These are phyloP conservation scores for Epinephelus coioides DNA, from an alignment of 2,797 vertebrate species.

Conservation along the genomic window DNA sequence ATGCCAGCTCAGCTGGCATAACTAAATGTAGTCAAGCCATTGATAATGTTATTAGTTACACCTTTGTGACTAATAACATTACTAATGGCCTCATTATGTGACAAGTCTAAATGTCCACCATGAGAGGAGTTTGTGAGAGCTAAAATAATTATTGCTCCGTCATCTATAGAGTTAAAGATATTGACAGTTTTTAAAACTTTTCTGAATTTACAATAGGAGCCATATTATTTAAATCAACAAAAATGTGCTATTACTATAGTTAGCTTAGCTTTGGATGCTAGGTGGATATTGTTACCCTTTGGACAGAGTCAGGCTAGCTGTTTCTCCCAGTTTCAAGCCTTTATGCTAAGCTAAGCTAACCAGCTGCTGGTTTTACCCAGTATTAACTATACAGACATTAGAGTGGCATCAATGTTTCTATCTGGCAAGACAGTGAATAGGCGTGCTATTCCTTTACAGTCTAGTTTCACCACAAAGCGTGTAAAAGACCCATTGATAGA, in stretches of 20 bases:
- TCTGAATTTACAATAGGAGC: background rate
- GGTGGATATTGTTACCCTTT: no score
- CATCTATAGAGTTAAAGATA: background rate
- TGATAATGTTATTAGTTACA: conserved; percentile 26
- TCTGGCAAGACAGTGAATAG: background rate
- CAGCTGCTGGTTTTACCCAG: background rate
- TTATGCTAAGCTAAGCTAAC: background rate
- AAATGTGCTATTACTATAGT: no score
- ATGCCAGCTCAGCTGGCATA: conserved; percentile 23
- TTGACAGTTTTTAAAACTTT: background rate
- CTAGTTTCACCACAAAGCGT: no score
- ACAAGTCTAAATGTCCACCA: background rate
- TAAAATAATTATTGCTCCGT: background rate
- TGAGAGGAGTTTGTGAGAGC: background rate
- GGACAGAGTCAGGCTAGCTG: no score
- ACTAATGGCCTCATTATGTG: background rate
- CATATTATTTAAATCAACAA: no score
- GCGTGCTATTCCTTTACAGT: no score
- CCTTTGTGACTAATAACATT: conserved; percentile 5
- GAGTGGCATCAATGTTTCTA: background rate
- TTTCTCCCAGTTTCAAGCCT: no score
- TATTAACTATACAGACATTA: background rate
- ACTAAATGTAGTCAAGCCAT: background rate
- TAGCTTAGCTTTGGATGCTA: no score
- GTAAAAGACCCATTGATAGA: no score